Base-by-base conservation (phyloP, 2,797 vertebrate species). In the Acanthopagrus latus region DNA sequence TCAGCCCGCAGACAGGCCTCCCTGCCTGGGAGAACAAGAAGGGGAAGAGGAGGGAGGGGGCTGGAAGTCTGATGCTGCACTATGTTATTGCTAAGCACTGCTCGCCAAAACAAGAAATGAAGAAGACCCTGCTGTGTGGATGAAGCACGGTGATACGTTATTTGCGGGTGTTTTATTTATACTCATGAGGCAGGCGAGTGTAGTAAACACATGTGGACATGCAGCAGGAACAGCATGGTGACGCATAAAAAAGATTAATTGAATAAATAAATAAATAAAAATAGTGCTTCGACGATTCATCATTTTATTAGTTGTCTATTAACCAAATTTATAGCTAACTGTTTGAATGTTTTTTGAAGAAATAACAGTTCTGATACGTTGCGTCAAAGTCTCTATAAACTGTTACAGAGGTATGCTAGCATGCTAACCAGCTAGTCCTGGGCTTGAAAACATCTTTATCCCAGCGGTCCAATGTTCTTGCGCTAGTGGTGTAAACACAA, bases 1-100 rank as follows among this genome's bases (percentile, higher is more conserved):
- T 93, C 93, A 93, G 91, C 74, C 80, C 60, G 1, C 70, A 63
- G 91, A 93, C 91, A 88, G 89, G 85, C 86, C 86, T 90, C 85
- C 86, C 91, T 80, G 87, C 71, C 83, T 76, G 87, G 85, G 79
- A 87, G 90, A 84, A 88, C 91, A 91, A 72, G 84, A 69, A 54
- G 75, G 71, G 80, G n/a, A 74, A 74, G 80, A 73, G 83, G 83
- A 74, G 60, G 74, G 80, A 29, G 71, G 86, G 69, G 82, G 64
- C 78, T 75, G 56, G 84, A 81, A 69, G 82, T 82, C 90, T 84
- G 83, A 88, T 87, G 79, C 74, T 66, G 80, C 80, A 78, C 80
- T 64, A 43, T 83, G 85, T 78, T 90, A 71, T 63, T 72, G 75
- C 86, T 89, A 78, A 88, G 78, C 82, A 81, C 48, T 43, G 64